phyloP scores from a whole-genome alignment of 2,888 invertebrate genomes.

The Exocentrus adspersus region DNA sequence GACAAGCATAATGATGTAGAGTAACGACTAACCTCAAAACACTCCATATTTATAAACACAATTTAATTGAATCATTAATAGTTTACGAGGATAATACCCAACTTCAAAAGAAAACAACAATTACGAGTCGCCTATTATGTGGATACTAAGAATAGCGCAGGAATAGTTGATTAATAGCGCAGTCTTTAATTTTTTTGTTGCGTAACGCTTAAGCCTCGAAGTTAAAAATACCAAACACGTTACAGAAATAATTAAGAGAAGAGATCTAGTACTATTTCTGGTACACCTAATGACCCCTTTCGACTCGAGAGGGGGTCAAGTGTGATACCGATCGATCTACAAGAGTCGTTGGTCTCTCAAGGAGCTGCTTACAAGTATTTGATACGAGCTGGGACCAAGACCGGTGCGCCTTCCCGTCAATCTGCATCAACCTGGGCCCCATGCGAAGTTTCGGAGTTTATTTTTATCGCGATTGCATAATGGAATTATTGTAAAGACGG shows the following conservation, averaged over 20 bases:
- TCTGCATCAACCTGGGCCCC: neutral
- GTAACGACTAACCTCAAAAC: too few species aligned
- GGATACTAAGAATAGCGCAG: too few species aligned
- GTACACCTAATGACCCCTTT: neutral
- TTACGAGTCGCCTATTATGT: too few species aligned
- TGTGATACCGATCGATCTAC: constrained; percentile 13
- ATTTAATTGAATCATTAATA: too few species aligned
- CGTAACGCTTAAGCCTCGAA: neutral
- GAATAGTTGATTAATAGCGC: too few species aligned
- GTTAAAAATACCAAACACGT: neutral
- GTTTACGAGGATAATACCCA: too few species aligned
- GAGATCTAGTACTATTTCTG: neutral
- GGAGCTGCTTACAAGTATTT: neutral
- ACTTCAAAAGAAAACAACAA: too few species aligned
- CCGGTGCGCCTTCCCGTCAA: neutral
- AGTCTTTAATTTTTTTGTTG: too few species aligned
- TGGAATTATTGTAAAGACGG: neutral
- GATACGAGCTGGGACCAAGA: neutral
- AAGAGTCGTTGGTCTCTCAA: neutral
- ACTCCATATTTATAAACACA: too few species aligned
- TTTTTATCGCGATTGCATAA: neutral
- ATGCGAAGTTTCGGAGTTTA: neutral
- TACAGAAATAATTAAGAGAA: too few species aligned
- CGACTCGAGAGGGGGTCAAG: constrained; percentile 1
- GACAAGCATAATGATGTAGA: too few species aligned